Evolutionary conservation across 2,888 invertebrate genomes (phyloP), one percentile per base, ranked within the genome.

Genomic region (Eurytoma adleriae): DNA sequence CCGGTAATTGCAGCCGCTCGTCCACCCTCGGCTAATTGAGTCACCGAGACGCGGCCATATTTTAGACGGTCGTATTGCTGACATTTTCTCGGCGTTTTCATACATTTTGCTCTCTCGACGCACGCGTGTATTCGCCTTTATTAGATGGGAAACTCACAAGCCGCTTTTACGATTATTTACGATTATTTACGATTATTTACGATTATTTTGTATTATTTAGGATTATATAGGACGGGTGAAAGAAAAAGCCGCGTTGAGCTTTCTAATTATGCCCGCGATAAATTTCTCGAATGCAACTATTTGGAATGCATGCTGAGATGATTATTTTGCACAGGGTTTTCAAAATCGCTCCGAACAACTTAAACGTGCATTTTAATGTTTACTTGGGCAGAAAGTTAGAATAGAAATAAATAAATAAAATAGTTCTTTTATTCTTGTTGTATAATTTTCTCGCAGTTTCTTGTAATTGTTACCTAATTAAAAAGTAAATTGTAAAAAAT

Each of bases 21-120:
- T 40, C n/a, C 14, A 40, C 40, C 40, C 40, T 40, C 14, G n/a
- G 67, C 52, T 75, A 71, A 66, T 78, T 67, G 66, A 78, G 72
- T 72, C 71, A 78, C 57, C 30, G 71, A 54, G 54, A 40, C n/a
- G 24, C 12, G 16, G 18, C 30, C 54, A 5, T 62, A 59, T 52
- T 54, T 70, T 62, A 69, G 14, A 24, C 16, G 56, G 64, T 27
- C 57, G 24, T 52, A 59, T 72, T 73, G 18, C 59, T 18, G 13
- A 18, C 54, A 66, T 68, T 76, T 48, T 68, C 61, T 14, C 14
- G 54, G 1, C n/a, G n/a, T 70, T 76, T 64, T 68, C 61, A 52
- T 57, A 54, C 7, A 20, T 18, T 40, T 40, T n/a, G 30, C 30
- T n/a, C 1, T 12, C 7, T 16, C n/a, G n/a, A 30, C 10, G 64